These are phyloP conservation scores for Poecilia velifera DNA, from an alignment of 2,797 vertebrate genomes.

Conservation along the genomic window DNA sequence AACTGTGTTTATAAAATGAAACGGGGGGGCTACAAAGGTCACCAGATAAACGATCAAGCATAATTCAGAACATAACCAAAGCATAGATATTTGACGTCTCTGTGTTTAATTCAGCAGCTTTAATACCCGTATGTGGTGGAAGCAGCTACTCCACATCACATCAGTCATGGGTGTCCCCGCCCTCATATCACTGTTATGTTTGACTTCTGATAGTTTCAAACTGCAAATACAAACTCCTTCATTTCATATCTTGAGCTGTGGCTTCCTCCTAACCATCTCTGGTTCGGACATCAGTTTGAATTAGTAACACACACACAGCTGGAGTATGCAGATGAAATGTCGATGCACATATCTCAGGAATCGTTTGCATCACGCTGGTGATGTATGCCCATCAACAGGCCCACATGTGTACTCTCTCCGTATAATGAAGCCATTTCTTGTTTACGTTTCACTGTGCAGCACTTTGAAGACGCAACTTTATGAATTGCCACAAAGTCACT, in stretches of 20 bases:
- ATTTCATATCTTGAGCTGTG: not conserved
- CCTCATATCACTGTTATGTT: no score
- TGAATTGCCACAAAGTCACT: slow-evolving; percentile 7
- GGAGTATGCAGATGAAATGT: not conserved
- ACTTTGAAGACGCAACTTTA: slow-evolving; percentile 9
- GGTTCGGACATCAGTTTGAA: slow-evolving; percentile 1
- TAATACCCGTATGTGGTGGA: not conserved
- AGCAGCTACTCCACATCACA: no score
- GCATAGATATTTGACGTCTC: not conserved
- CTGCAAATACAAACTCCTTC: not conserved
- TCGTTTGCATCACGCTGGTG: not conserved
- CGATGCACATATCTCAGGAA: not conserved
- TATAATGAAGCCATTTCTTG: not conserved
- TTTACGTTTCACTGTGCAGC: not conserved
- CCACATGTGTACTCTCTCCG: not conserved
- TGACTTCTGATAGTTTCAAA: not conserved
- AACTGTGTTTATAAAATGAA: not conserved
- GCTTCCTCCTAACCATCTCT: slow-evolving; percentile 6
- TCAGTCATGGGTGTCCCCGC: no score
- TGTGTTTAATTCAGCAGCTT: not conserved
- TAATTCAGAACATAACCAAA: not conserved
- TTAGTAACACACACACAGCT: slow-evolving; percentile 15
- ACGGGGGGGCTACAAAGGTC: not conserved
- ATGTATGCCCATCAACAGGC: not conserved
- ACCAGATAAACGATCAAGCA: not conserved